These are phyloP conservation scores for Gavialis gangeticus DNA, from an alignment of 2,113 vertebrate species.

Conservation along the genomic window DNA sequence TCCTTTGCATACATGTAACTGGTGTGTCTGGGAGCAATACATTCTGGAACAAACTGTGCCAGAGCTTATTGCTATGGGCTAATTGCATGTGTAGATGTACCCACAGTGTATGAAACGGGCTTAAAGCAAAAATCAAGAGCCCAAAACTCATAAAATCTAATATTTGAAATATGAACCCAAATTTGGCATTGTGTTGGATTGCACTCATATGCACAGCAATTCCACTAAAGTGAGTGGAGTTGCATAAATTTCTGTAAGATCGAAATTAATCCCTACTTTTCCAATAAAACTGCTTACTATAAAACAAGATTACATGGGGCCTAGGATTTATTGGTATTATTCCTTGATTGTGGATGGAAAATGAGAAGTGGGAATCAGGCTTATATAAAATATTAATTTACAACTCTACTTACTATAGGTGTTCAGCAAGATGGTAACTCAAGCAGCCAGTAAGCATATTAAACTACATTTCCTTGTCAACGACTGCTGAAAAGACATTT, in stretches of 20 bases:
- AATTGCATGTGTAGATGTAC: not conserved
- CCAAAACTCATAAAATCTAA: not conserved
- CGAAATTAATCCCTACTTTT: not conserved
- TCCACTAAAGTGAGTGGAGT: not conserved
- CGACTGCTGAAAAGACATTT: not conserved
- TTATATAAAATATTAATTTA: not conserved
- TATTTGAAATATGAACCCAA: not conserved
- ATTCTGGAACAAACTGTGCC: too few relatives aligned
- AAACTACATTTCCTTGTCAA: not conserved
- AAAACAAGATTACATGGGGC: not conserved
- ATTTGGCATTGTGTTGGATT: not conserved
- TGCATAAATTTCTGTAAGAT: not conserved
- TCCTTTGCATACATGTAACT: too few relatives aligned
- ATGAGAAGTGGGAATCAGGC: not conserved
- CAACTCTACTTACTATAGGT: not conserved
- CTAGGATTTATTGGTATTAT: fast-evolving
- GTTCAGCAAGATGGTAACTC: not conserved
- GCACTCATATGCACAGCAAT: not conserved
- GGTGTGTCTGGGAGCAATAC: too few relatives aligned
- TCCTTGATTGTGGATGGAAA: not conserved
- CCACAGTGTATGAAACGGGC: not conserved
- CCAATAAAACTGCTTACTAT: not conserved
- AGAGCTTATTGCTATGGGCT: too few relatives aligned
- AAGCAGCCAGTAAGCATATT: not conserved
- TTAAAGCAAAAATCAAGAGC: not conserved